Conservation (phyloP, 2,797 vertebrate genomes). For the Sebastes oblongus region DNA sequence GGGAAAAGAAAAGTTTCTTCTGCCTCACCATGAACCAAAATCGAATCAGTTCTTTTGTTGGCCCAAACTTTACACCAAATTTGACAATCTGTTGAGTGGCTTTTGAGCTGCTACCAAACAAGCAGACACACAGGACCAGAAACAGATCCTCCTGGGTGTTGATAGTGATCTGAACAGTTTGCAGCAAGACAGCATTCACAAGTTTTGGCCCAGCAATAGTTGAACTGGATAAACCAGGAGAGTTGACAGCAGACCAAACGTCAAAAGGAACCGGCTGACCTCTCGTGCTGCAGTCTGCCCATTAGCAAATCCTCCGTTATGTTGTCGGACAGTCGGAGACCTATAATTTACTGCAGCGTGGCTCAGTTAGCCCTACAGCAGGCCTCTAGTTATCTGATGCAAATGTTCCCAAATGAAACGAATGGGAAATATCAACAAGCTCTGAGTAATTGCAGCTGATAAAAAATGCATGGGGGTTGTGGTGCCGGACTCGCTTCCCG, state of each 20-base stretch:
- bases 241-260: conserved; percentile 19
- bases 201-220: conserved; percentile 12
- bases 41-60: not conserved
- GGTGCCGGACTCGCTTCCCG: conserved; percentile 46
- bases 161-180: not conserved
- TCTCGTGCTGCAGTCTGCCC: conserved; percentile 31
- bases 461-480: conserved; percentile 74
- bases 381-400: conserved; percentile 77
- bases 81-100: not conserved
- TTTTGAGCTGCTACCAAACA: not conserved
- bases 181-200: not conserved
- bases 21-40: not conserved
- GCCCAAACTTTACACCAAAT: not conserved
- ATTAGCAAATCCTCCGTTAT: conserved; percentile 57
- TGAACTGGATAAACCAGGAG: conserved; percentile 1
- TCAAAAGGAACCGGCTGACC: conserved; percentile 52
- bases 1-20: not conserved
- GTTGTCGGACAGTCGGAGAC: conserved; percentile 60
- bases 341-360: conserved; percentile 61
- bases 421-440: conserved; percentile 79
- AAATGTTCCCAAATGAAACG: conserved; percentile 77
- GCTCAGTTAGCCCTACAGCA: conserved; percentile 71
- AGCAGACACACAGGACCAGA: not conserved
- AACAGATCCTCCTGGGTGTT: not conserved
- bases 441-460: conserved; percentile 78